These are phyloP conservation scores for Acyrthosiphon pisum DNA, from an alignment of 1,140 invertebrate species.

Conservation along the genomic window DNA sequence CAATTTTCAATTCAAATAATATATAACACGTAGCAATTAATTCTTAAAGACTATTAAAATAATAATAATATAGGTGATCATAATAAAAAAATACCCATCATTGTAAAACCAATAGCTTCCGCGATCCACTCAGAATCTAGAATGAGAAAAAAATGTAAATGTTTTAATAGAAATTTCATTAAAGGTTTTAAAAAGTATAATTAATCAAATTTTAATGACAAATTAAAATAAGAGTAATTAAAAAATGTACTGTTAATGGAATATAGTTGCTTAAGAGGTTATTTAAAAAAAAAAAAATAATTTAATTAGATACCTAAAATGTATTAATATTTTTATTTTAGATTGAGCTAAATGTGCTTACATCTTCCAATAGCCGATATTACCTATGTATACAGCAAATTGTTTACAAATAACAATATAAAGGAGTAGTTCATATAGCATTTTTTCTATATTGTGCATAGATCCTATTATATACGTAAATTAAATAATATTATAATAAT, in stretches of 20 bases:
- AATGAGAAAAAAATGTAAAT: constrained; percentile 44
- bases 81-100: constrained; percentile 33
- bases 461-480: too few relatives aligned
- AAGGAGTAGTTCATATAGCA: too few relatives aligned
- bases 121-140: constrained; percentile 36
- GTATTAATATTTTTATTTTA: background rate
- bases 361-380: background rate
- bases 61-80: background rate
- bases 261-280: background rate
- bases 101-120: constrained; percentile 15
- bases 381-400: background rate
- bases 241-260: background rate
- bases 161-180: background rate
- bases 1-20: background rate
- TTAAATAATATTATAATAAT: too few relatives aligned
- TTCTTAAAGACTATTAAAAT: background rate
- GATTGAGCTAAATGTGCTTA: background rate
- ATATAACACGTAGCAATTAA: background rate
- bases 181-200: background rate
- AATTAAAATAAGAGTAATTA: background rate
- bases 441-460: too few relatives aligned
- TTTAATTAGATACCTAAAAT: background rate
- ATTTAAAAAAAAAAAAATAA: background rate
- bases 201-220: background rate
- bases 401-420: background rate